Base-by-base conservation (phyloP, 2,888 invertebrate genomes). In the Gortyna flavago region DNA sequence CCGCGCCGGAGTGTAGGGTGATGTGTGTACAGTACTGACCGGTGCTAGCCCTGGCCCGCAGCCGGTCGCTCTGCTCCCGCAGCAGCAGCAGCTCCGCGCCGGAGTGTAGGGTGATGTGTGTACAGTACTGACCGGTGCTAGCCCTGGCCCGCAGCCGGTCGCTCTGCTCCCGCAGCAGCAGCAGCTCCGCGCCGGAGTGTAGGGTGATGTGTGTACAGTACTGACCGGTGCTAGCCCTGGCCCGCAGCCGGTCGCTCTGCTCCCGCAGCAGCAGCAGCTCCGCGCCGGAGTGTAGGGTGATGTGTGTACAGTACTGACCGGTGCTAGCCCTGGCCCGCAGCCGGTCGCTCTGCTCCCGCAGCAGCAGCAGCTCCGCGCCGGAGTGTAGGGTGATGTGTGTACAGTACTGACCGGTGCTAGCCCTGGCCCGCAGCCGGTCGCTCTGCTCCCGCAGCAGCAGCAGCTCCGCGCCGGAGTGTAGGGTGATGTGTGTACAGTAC, bases 31-130 rank as follows among this genome's bases (percentile, higher is more conserved):
- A 25, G 68, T 35, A 69, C 59, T 59, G 57, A 77, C 77, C 77
- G 5, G 29, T 0, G 25, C 11, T 9, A 0, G 51, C 13, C 16
- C 80, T 21, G 25, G 89, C 88, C 66, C 88, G 75, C 51, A 91
- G 89, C 57, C 88, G 86, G 87, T 93, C 93, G 84, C 87, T 87
- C 67, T 81, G 76, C 25, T 94, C 95, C 11, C 92, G 65, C 38
- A 87, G 87, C 69, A 84, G 88, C 44, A 90, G 91, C 6, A 79
- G 69, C 57, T 67, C 64, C 35, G 38, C 59, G 0, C 84, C 77
- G n/a, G 25, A 4, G n/a, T 13, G 64, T 8, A 13, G 13, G 0
- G 9, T 4, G 18, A 18, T 7, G 21, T 21, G 4, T 8, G 32
- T 8, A 16, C 1, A 25, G 68, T 35, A 69, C 59, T 59, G 57